These are phyloP conservation scores for Steinernema khuongi DNA, from an alignment of 1,140 invertebrate species.

Conservation along the genomic window DNA sequence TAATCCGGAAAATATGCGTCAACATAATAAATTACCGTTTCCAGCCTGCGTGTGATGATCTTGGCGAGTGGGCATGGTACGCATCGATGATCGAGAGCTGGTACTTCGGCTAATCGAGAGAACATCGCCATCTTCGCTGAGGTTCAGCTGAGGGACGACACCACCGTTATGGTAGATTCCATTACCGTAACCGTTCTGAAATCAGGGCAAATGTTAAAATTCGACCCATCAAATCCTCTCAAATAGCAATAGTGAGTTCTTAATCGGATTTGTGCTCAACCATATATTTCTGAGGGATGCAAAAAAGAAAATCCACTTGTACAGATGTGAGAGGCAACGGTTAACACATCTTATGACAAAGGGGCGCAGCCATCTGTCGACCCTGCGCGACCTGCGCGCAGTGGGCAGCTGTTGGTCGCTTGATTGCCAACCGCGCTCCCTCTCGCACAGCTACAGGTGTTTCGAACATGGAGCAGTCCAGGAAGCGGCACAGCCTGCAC, in stretches of 20 bases:
- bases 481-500: neutral
- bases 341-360: neutral
- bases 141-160: conserved; percentile 2
- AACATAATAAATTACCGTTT: neutral
- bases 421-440: no score
- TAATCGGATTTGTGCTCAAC: no score
- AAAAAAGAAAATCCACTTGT: neutral
- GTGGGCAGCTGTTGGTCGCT: neutral
- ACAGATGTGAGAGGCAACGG: neutral
- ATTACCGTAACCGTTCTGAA: neutral
- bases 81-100: conserved; percentile 1
- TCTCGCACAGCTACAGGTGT: neutral
- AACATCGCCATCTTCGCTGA: neutral
- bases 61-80: neutral
- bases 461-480: neutral
- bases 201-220: neutral
- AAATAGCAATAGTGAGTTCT: no score
- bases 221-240: no score
- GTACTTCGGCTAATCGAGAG: conserved; percentile 2
- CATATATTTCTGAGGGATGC: no score
- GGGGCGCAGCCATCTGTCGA: neutral
- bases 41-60: conserved; percentile 12
- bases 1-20: no score
- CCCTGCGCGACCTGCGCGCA: neutral
- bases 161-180: neutral